Base-by-base conservation (phyloP, 1,140 invertebrate species). In the Orius laevigatus region DNA sequence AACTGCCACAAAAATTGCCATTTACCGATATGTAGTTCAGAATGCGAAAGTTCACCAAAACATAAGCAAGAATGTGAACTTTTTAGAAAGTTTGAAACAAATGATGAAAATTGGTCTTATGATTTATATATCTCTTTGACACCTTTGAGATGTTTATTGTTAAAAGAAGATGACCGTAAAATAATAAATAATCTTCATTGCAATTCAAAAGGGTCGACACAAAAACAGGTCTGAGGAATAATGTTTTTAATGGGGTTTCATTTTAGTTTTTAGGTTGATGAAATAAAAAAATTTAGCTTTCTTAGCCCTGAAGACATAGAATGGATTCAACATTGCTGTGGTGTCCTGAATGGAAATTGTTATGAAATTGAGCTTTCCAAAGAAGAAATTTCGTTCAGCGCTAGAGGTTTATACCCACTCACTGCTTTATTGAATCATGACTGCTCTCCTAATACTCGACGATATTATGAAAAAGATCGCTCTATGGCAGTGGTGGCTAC, bases 371-470 rank as follows among this genome's bases (percentile, higher is more conserved):
- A 53, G 10, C 31, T 14, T 12, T 25, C 8, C 8, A 25, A 25
- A 25, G 12, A n/a, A 14, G 41, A 31, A 20, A 14, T 12, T 47
- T 52, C 53, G 2, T 12, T 10, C 47, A 71, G 71, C 56, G 61
- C 78, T 20, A 68, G 79, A 51, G 82, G 79, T 2, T 62, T 88
- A 4, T 87, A 79, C 62, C 79, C 81, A 2, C 61, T 81, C 12
- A 73, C 77, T 1, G 73, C 76, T 11, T 62, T 86, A 20, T 70
- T 84, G 59, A 84, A 85, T 62, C 83, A 87, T 57, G 70, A 67
- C 25, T 88, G 84, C 57, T 64, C 70, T 8, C 78, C 82, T 1
- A 88, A 87, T 58, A 81, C 79, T 0, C 71, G 70, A 14, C 76
- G 82, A 51, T 66, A 69, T 35, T 81, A 76, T 51, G 60, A 71